phyloP scores from a whole-genome alignment of 2,888 invertebrate species.

The Lottia scabra region DNA sequence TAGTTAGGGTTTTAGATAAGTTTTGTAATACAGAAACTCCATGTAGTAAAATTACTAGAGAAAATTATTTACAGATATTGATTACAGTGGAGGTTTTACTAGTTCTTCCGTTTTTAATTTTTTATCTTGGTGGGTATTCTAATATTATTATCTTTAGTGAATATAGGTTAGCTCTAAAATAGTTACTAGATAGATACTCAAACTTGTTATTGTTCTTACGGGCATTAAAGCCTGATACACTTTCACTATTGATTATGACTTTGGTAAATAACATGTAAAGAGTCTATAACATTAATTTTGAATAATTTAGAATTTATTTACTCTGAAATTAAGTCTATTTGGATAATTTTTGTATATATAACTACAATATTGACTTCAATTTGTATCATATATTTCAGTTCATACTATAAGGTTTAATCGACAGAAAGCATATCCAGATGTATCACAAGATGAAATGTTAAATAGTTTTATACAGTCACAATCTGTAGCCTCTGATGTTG shows the following conservation, averaged over 20 bases:
- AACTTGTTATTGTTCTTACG: no score
- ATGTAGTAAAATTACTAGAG: conserved; percentile 29
- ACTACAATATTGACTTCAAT: no score
- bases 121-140: conserved; percentile 43
- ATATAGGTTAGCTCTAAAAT: no score
- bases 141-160: no score
- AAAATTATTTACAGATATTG: conserved; percentile 43
- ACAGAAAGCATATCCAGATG: conserved; percentile 51
- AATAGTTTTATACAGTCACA: conserved; percentile 49
- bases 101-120: conserved; percentile 38
- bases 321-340: no score
- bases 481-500: conserved; percentile 45
- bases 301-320: no score
- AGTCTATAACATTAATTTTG: no score
- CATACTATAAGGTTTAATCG: conserved; percentile 52
- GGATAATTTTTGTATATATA: no score
- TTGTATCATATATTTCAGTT: conserved; percentile 37
- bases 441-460: conserved; percentile 51
- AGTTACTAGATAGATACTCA: no score
- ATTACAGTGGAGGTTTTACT: conserved; percentile 42
- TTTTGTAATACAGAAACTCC: conserved; percentile 27
- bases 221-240: no score
- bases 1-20: conserved; percentile 34
- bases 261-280: no score
- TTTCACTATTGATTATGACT: no score